Evolutionary conservation across 2,888 invertebrate species (phyloP), one percentile per base, ranked within the genome.

Genomic region (Clunio marinus): DNA sequence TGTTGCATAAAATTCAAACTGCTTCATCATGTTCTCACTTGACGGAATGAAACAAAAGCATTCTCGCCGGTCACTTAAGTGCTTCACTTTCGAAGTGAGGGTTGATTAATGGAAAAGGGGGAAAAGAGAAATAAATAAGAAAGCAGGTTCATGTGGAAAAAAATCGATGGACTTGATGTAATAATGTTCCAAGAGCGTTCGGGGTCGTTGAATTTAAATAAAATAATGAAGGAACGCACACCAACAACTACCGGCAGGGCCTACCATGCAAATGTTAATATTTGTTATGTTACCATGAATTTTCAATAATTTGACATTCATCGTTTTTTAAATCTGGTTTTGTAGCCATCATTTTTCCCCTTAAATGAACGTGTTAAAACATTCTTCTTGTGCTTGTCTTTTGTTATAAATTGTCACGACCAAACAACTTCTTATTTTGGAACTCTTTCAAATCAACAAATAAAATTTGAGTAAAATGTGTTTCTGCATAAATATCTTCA

Each of bases 401-500:
- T 41, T 41, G 2, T 41, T 41, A 41, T 41, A 32, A 32, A 5
- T 32, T 32, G 32, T 10, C 10, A 41, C 7, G 41, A 41, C n/a
- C n/a, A n/a, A n/a, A n/a, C n/a, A n/a, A n/a, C n/a, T n/a, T n/a
- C n/a, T n/a, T n/a, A n/a, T n/a, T n/a, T n/a, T n/a, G n/a, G n/a
- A n/a, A n/a, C n/a, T n/a, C n/a, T n/a, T n/a, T n/a, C n/a, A n/a
- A n/a, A n/a, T n/a, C n/a, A 41, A 41, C 41, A 41, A 32, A 32
- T 32, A 8, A 8, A 4, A 32, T 32, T 32, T 8, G 5, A 32
- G 32, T 4, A 15, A 41, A 24, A n/a, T 62, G 41, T 62, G 62
- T 37, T 37, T 35, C 24, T 37, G 62, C 62, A 62, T 62, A 62
- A 62, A 62, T 57, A 27, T 57, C 57, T 57, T 57, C 25, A 57